phyloP scores from a whole-genome alignment of 1,140 invertebrate species.

The Aphis gossypii region DNA sequence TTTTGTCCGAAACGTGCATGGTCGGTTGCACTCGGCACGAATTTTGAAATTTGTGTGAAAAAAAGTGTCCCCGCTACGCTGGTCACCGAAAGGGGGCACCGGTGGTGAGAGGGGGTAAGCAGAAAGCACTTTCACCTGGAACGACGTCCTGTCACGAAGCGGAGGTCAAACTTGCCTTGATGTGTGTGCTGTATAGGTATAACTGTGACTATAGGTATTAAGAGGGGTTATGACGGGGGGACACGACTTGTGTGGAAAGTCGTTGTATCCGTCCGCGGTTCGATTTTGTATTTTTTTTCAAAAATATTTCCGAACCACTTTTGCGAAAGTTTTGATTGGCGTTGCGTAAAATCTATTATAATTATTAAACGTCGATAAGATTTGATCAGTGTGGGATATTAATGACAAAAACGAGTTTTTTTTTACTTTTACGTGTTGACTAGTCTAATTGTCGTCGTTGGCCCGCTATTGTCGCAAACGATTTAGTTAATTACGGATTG shows the following conservation, averaged over 20 bases:
- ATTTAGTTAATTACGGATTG: not conserved
- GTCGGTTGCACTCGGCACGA: not conserved
- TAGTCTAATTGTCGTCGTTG: not conserved
- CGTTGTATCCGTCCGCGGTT: not conserved
- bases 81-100: not conserved
- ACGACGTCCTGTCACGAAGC: not conserved
- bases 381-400: not conserved
- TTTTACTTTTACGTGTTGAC: not conserved
- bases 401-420: not conserved
- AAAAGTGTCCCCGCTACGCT: not conserved
- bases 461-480: not conserved
- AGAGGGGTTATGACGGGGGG: not conserved
- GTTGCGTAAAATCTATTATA: not conserved
- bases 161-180: not conserved
- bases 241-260: slow-evolving; percentile 1
- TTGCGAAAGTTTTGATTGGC: not conserved
- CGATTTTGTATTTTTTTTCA: not conserved
- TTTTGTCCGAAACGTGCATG: not conserved
- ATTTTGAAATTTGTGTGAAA: not conserved
- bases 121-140: slow-evolving; percentile 6
- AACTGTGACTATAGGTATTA: not conserved
- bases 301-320: not conserved
- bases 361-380: not conserved
- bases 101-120: not conserved
- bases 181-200: not conserved